Evolutionary conservation across 1,140 invertebrate species (phyloP).

Genomic region (Trachelipus rathkii): DNA sequence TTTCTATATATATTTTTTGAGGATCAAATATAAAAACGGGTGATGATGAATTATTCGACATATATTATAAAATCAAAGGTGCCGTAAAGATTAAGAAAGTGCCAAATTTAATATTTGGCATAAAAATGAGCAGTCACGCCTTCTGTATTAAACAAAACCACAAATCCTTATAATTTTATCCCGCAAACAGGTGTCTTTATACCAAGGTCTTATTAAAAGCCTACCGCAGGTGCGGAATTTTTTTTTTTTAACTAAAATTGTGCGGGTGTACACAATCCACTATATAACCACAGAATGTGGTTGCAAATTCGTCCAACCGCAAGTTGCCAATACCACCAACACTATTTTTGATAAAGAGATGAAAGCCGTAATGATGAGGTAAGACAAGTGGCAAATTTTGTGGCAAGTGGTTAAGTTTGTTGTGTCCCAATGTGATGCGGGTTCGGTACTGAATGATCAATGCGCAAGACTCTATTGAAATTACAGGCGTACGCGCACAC

Average conservation of each 20-base stretch:
- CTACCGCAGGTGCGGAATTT: constrained; percentile 6
- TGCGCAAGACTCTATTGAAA: not conserved
- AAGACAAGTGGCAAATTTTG: not conserved
- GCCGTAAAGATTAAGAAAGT: not conserved
- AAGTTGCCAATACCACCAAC: not conserved
- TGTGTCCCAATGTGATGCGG: constrained; percentile 1
- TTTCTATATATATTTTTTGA: no score
- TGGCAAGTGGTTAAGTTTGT: not conserved
- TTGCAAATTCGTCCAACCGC: constrained; percentile 3
- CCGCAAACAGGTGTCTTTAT: not conserved
- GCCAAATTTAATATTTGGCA: not conserved
- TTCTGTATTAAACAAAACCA: not conserved
- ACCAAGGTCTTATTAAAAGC: not conserved
- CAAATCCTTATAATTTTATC: not conserved
- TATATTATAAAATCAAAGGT: not conserved
- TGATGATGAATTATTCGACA: not conserved
- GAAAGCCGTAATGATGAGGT: not conserved
- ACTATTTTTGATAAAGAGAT: not conserved
- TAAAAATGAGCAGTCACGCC: not conserved
- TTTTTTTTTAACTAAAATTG: not conserved
- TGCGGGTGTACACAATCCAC: not conserved
- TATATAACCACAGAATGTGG: constrained; percentile 1
- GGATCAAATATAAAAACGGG: no score
- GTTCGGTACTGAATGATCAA: constrained; percentile 7
- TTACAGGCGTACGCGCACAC: not conserved